Evolutionary conservation across 2,113 vertebrate genomes (phyloP).

Genomic region (Crotalus helleri): DNA sequence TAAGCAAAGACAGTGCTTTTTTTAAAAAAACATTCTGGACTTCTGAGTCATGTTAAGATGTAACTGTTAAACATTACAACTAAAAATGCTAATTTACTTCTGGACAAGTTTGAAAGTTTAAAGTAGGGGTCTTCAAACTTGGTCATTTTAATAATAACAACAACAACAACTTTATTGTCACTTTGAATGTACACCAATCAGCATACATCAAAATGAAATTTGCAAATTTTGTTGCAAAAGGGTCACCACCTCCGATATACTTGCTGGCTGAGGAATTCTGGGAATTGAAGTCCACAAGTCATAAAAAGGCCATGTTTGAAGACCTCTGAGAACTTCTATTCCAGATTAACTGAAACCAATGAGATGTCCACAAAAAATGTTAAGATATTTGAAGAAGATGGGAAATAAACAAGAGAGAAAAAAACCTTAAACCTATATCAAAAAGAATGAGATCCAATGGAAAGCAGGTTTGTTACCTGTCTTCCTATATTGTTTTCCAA

Average conservation of each 20-base stretch:
- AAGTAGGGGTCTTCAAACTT: too few relatives aligned
- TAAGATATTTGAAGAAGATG: background rate
- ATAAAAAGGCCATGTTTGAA: too few relatives aligned
- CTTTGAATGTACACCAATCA: too few relatives aligned
- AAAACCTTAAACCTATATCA: background rate
- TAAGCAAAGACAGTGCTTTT: slow-evolving; percentile 51
- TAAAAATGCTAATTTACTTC: background rate
- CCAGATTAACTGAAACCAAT: background rate
- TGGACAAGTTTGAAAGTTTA: background rate
- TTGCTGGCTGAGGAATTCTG: too few relatives aligned
- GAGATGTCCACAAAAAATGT: background rate
- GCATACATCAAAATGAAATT: too few relatives aligned
- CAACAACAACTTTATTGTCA: too few relatives aligned
- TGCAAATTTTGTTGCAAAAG: too few relatives aligned
- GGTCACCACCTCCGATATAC: too few relatives aligned
- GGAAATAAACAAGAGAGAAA: background rate
- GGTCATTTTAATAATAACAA: too few relatives aligned
- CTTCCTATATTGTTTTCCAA: background rate
- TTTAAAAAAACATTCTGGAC: slow-evolving; percentile 37
- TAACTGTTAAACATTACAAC: background rate
- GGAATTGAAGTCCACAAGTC: too few relatives aligned
- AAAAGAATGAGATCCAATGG: background rate
- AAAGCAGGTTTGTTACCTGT: background rate
- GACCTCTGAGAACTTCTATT: background rate
- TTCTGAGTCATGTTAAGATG: slow-evolving; percentile 29